These are phyloP conservation scores for Aurelia sp. DNA, from an alignment of 30 jellyfish, hydroid and myxozoan genomes.

Conservation along the genomic window DNA sequence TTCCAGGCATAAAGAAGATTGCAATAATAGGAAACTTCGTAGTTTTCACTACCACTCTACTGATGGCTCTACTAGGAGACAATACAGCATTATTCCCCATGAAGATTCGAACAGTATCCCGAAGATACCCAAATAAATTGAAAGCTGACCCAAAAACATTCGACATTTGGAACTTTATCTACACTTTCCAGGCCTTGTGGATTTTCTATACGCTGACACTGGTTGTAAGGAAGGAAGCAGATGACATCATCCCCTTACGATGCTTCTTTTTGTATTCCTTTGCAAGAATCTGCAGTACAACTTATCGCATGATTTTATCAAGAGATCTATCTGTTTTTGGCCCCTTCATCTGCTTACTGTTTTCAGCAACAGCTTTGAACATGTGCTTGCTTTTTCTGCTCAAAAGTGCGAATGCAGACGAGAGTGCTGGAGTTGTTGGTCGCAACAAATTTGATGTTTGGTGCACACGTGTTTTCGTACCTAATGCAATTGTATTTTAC, in stretches of 20 bases:
- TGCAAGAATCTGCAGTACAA: constrained; percentile 41
- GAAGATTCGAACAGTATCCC: not conserved
- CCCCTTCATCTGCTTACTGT: constrained; percentile 11
- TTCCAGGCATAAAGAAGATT: constrained; percentile 5
- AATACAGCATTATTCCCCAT: constrained; percentile 13
- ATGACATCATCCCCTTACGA: constrained; percentile 24
- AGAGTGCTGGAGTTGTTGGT: not conserved
- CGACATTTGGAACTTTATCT: constrained; percentile 75
- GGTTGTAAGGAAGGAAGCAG: constrained; percentile 22
- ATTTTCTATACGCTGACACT: constrained; percentile 61
- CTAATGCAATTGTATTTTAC: constrained; percentile 37
- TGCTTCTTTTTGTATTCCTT: constrained; percentile 31
- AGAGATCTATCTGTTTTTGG: constrained; percentile 34
- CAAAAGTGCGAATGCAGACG: constrained; percentile 14
- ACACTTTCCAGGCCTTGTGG: constrained; percentile 63
- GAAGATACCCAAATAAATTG: constrained; percentile 30
- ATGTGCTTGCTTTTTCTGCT: constrained; percentile 32
- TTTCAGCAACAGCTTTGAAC: constrained; percentile 31
- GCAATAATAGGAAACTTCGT: constrained; percentile 19
- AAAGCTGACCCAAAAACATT: constrained; percentile 37
- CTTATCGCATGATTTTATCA: constrained; percentile 15
- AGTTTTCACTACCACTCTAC: constrained; percentile 10
- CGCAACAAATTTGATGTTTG: constrained; percentile 26
- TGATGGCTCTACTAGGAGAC: constrained; percentile 45
- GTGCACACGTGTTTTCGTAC: constrained; percentile 45